Evolutionary conservation across 1,140 invertebrate species (phyloP).

Genomic region (Ooceraea biroi): DNA sequence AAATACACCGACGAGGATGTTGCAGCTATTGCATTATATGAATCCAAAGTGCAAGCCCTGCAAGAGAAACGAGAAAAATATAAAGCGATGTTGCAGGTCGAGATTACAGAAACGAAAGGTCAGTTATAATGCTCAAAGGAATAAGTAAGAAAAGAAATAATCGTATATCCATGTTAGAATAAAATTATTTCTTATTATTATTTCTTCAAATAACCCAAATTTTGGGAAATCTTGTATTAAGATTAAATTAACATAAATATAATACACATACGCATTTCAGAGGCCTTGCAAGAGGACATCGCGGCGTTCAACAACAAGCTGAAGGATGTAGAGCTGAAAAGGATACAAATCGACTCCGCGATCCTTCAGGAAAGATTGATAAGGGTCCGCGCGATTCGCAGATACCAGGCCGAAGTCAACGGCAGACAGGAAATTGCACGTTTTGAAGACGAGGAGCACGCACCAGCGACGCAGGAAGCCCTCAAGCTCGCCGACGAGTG

Average conservation of each 20-base stretch:
- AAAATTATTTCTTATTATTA: conserved; percentile 6
- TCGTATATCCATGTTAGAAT: conserved; percentile 7
- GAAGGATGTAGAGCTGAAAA: conserved; percentile 86
- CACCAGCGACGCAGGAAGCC: not conserved
- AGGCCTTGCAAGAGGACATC: conserved; percentile 85
- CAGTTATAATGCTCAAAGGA: conserved; percentile 17
- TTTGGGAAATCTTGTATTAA: too few species aligned
- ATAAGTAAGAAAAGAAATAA: conserved; percentile 16
- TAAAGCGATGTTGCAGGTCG: conserved; percentile 86
- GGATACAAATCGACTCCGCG: conserved; percentile 88
- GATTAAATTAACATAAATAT: not conserved
- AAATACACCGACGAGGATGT: conserved; percentile 88
- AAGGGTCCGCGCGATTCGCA: conserved; percentile 48
- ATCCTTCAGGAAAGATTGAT: conserved; percentile 87
- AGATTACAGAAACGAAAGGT: conserved; percentile 87
- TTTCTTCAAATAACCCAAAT: not conserved
- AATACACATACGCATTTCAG: conserved; percentile 67
- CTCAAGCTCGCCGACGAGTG: conserved; percentile 35
- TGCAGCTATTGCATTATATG: conserved; percentile 87
- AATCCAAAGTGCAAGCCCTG: conserved; percentile 86
- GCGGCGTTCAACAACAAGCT: conserved; percentile 88
- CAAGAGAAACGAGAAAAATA: conserved; percentile 88
- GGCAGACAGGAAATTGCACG: conserved; percentile 53
- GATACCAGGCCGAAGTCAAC: conserved; percentile 31
- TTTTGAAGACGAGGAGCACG: conserved; percentile 50